phyloP scores from a whole-genome alignment of 2,888 invertebrate species.

The Ornithoptera priamus region DNA sequence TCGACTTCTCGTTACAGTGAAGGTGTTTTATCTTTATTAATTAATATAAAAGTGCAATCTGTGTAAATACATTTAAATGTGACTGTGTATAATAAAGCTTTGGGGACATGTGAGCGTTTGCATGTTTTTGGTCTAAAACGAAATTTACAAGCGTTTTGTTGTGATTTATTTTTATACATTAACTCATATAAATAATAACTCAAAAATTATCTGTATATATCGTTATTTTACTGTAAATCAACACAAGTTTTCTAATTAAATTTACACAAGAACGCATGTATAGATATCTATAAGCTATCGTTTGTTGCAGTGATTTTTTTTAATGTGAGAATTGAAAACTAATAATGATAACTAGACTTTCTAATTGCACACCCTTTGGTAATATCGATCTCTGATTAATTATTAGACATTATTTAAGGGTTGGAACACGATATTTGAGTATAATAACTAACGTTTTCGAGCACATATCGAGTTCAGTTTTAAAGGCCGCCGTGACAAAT shows the following conservation, averaged over 20 bases:
- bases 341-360: background rate
- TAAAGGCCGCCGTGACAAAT: constrained; percentile 42
- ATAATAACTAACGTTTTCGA: background rate
- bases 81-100: constrained; percentile 18
- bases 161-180: background rate
- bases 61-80: constrained; percentile 9
- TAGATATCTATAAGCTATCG: background rate
- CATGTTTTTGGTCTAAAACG: constrained; percentile 9
- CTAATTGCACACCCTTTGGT: background rate
- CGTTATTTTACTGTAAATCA: background rate
- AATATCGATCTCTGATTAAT: background rate
- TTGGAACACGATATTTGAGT: background rate
- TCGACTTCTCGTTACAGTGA: constrained; percentile 31
- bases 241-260: background rate
- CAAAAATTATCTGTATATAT: background rate
- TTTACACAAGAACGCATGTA: background rate
- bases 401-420: background rate
- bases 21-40: constrained; percentile 35
- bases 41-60: constrained; percentile 13
- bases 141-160: background rate
- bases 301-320: background rate
- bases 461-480: constrained; percentile 30
- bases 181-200: too few relatives aligned
- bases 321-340: background rate
- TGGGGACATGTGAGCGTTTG: constrained; percentile 9